These are phyloP conservation scores for Triplophysa bombifrons DNA, from an alignment of 2,797 vertebrate species.

Conservation along the genomic window DNA sequence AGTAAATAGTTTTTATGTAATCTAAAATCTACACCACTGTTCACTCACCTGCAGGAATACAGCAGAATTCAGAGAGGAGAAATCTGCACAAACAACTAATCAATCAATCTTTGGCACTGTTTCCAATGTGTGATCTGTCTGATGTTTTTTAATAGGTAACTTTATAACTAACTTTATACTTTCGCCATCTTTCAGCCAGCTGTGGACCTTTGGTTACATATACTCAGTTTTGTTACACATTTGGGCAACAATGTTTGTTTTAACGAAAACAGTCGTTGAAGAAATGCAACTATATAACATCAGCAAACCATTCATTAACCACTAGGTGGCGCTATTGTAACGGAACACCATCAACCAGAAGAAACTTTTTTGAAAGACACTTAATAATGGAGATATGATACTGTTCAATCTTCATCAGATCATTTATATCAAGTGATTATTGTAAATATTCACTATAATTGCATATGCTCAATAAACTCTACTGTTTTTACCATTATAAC, in stretches of 20 bases:
- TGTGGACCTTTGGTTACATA: constrained; percentile 35
- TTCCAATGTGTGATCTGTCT: constrained; percentile 35
- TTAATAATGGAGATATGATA: neutral
- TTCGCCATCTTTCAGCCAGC: constrained; percentile 47
- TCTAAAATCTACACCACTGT: constrained; percentile 34
- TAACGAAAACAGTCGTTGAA: constrained; percentile 15
- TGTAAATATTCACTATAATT: neutral
- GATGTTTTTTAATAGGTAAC: constrained; percentile 12
- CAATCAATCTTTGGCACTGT: constrained; percentile 22
- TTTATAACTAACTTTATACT: constrained; percentile 40
- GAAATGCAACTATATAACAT: constrained; percentile 23
- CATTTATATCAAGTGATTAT: neutral
- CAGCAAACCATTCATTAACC: neutral
- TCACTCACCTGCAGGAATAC: constrained; percentile 42
- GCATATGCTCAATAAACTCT: neutral
- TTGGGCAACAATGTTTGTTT: constrained; percentile 26
- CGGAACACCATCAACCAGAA: neutral
- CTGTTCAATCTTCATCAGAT: neutral
- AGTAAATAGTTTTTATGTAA: neutral
- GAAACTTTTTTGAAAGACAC: neutral
- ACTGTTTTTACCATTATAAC: neutral
- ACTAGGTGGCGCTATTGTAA: neutral
- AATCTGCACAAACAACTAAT: constrained; percentile 42
- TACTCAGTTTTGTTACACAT: constrained; percentile 29
- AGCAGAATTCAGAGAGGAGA: constrained; percentile 38